These are phyloP conservation scores for Onychomys torridus DNA, from an alignment of 2,797 vertebrate genomes.

Conservation along the genomic window DNA sequence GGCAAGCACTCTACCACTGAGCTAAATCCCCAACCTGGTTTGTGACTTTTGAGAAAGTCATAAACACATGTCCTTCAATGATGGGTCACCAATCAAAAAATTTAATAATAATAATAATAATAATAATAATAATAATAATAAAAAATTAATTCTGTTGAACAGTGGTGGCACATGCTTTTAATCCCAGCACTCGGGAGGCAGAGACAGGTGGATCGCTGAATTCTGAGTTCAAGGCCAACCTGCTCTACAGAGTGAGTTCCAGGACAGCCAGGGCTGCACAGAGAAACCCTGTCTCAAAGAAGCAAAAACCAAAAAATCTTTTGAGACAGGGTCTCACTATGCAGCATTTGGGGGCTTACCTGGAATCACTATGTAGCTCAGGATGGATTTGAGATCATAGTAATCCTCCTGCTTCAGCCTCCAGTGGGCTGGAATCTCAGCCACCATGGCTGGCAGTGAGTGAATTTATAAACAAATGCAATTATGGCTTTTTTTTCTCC, in stretches of 20 bases:
- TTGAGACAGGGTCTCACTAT: background rate
- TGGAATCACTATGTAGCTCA: background rate
- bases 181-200: background rate
- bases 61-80: slow-evolving; percentile 62
- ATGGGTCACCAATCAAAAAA: background rate
- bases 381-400: background rate
- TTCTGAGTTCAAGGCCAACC: background rate
- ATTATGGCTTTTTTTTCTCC: background rate
- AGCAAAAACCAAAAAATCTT: background rate
- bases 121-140: background rate
- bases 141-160: background rate
- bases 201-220: background rate
- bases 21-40: too few relatives aligned
- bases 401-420: background rate
- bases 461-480: slow-evolving; percentile 7
- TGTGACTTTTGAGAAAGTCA: slow-evolving; percentile 62
- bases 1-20: too few relatives aligned
- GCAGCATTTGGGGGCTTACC: background rate
- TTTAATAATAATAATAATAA: background rate
- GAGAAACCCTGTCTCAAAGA: background rate
- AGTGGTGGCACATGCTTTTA: background rate
- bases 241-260: background rate
- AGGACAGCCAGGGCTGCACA: background rate
- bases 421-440: background rate
- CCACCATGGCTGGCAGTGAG: background rate